Conservation (phyloP, 2,113 vertebrate species). For the Pachypanchax playfairii region DNA sequence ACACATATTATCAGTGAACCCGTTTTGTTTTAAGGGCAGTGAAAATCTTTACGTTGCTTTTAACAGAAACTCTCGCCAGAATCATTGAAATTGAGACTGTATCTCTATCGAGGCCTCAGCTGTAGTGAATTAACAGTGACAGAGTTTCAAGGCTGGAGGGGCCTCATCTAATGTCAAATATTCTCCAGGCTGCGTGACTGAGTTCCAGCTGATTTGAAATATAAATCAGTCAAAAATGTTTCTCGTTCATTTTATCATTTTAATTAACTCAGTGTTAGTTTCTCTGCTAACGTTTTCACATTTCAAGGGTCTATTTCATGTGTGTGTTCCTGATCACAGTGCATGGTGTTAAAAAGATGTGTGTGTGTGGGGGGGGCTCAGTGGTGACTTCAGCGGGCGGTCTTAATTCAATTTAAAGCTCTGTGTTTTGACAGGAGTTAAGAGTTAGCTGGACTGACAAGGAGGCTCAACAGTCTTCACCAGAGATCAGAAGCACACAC, state of each 20-base stretch:
- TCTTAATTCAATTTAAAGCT: constrained; percentile 92
- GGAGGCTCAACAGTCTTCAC: constrained; percentile 76
- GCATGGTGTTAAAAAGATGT: constrained; percentile 83
- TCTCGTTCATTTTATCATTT: not conserved
- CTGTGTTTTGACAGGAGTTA: constrained; percentile 87
- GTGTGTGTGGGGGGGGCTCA: constrained; percentile 82
- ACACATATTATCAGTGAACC: not conserved
- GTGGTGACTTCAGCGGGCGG: constrained; percentile 81
- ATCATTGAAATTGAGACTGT: constrained; percentile 26
- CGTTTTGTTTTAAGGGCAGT: constrained; percentile 4
- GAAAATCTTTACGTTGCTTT: constrained; percentile 2
- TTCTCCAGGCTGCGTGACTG: not conserved
- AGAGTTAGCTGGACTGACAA: constrained; percentile 80
- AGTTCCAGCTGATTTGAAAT: not conserved
- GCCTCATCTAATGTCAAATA: constrained; percentile 33
- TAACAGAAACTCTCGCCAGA: constrained; percentile 6
- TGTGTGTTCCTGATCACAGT: constrained; percentile 40
- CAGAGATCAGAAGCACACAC: constrained; percentile 61
- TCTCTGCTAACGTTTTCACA: not conserved
- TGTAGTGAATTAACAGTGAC: constrained; percentile 89
- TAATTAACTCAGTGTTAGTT: not conserved
- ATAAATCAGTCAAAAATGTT: not conserved
- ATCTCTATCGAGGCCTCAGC: constrained; percentile 78
- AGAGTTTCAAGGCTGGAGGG: constrained; percentile 79
- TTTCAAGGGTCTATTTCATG: too few relatives aligned